Percentiles rank a stretch among this genome's conserved stretches.
Conservation (phyloP, 2,888 invertebrate species). For the Lasioglossum leucozonium region DNA sequence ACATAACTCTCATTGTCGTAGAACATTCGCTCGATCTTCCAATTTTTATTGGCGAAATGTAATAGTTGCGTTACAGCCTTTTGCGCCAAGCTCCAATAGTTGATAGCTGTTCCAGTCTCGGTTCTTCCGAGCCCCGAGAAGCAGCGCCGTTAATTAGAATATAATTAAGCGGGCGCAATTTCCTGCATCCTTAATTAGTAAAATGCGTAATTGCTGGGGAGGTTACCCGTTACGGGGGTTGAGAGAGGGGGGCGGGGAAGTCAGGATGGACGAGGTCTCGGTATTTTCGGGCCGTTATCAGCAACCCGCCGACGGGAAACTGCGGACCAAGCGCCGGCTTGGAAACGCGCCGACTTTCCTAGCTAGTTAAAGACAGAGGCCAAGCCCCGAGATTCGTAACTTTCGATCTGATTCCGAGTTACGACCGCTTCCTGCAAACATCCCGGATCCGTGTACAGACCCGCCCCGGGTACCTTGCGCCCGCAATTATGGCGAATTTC, state of each 20-base stretch:
- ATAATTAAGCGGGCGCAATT: constrained; percentile 73
- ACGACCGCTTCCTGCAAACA: constrained; percentile 40
- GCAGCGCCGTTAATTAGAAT: constrained; percentile 68
- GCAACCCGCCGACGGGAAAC: constrained; percentile 41
- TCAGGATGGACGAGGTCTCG: constrained; percentile 44
- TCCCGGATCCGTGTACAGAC: constrained; percentile 42
- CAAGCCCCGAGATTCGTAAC: constrained; percentile 67
- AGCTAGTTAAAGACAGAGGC: constrained; percentile 60
- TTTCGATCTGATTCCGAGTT: constrained; percentile 72
- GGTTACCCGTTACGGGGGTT: neutral
- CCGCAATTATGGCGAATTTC: constrained; percentile 25
- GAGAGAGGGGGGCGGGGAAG: neutral
- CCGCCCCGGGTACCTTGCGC: neutral
- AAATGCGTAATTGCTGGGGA: constrained; percentile 70
- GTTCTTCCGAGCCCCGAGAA: neutral
- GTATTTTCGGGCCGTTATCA: constrained; percentile 44
- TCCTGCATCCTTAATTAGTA: constrained; percentile 74
- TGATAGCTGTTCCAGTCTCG: neutral
- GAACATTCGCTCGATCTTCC: too few relatives aligned
- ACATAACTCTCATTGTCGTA: too few relatives aligned
- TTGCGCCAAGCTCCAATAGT: neutral
- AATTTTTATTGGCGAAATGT: neutral
- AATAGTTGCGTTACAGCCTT: neutral
- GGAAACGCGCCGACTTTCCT: constrained; percentile 55
- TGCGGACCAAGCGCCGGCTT: constrained; percentile 35